Conservation (phyloP, 1,140 invertebrate species). For the Hylyphantes graminicola region DNA sequence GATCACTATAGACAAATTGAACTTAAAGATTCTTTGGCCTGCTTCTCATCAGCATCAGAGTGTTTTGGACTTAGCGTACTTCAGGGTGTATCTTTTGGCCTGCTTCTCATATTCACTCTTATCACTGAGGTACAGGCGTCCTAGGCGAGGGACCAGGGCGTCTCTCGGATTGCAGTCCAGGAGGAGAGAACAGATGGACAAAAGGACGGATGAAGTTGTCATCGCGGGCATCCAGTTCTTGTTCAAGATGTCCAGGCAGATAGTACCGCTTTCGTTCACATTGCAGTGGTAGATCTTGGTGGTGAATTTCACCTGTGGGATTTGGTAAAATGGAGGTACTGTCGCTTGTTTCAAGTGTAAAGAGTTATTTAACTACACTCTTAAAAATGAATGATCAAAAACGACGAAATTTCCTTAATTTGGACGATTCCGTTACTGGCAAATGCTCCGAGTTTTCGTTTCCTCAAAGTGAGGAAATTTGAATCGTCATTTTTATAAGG, state of each 20-base stretch:
- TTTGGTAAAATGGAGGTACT: background rate
- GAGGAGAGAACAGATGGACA: slow-evolving; percentile 33
- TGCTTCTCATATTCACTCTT: background rate
- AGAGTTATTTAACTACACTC: no score
- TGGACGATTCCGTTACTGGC: no score
- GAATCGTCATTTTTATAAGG: no score
- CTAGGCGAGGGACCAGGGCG: background rate
- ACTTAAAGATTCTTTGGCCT: background rate
- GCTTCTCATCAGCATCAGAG: background rate
- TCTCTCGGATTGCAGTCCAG: slow-evolving; percentile 17
- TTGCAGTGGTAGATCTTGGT: slow-evolving; percentile 38
- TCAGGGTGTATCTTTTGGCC: background rate
- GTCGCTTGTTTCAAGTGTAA: background rate
- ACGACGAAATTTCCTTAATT: no score
- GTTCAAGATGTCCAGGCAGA: slow-evolving; percentile 26
- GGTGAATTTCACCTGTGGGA: slow-evolving; percentile 1
- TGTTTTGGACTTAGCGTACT: background rate
- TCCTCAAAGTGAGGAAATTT: no score
- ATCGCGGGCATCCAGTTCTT: slow-evolving; percentile 19
- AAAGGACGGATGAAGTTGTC: background rate
- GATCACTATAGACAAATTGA: no score
- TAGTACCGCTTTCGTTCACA: background rate
- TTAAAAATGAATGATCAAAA: no score
- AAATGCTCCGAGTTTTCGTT: no score
- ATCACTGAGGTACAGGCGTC: background rate